Conservation (phyloP, 2,113 vertebrate species). For the Spizaetus ornatus region DNA sequence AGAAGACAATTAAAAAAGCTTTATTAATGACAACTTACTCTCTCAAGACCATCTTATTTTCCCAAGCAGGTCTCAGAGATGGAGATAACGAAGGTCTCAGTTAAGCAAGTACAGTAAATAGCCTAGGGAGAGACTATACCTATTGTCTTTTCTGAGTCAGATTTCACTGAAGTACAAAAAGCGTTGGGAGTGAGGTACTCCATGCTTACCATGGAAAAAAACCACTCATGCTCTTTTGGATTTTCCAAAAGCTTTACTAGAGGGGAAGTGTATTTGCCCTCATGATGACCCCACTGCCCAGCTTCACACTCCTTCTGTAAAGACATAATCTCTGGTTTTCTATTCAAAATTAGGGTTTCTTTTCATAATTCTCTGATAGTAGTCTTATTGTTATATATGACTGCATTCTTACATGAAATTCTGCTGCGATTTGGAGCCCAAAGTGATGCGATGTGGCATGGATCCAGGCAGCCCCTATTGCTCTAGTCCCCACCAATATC, state of each 20-base stretch:
- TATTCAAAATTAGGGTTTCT: background rate
- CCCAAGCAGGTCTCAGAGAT: background rate
- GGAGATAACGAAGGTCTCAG: background rate
- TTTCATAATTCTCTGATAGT: background rate
- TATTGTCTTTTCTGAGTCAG: background rate
- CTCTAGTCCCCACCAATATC: background rate
- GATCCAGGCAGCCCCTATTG: background rate
- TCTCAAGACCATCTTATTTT: background rate
- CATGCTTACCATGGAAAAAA: background rate
- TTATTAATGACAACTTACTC: background rate
- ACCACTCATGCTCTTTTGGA: accelerated
- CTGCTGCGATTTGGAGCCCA: background rate
- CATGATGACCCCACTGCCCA: background rate
- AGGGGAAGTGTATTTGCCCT: background rate
- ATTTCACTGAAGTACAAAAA: background rate
- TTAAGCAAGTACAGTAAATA: background rate
- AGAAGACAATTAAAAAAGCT: background rate
- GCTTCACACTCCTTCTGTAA: background rate
- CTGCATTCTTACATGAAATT: background rate
- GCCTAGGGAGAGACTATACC: background rate
- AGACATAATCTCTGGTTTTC: background rate
- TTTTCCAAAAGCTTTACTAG: background rate
- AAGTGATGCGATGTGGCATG: background rate
- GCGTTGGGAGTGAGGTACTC: background rate
- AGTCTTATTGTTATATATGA: background rate